These are phyloP conservation scores for Gila robusta DNA, from an alignment of 2,797 vertebrate genomes.

Conservation along the genomic window DNA sequence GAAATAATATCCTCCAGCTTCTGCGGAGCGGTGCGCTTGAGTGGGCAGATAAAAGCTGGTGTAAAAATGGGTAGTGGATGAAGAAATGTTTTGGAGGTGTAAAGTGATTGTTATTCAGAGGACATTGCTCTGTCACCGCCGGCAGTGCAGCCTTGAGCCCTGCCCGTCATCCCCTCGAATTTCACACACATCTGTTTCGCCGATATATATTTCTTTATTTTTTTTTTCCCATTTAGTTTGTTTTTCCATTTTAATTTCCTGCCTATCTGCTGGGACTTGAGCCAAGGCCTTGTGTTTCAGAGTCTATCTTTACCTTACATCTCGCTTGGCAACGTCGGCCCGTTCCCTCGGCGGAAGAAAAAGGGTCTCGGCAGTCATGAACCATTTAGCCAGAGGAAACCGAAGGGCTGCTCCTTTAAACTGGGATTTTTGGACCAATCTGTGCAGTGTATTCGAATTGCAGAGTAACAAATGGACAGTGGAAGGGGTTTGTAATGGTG, in stretches of 20 bases:
- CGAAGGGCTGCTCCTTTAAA: conserved; percentile 82
- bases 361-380: conserved; percentile 82
- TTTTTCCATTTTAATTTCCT: conserved; percentile 78
- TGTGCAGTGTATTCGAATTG: conserved; percentile 88
- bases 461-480: conserved; percentile 97
- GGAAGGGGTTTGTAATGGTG: conserved; percentile 99
- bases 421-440: conserved; percentile 90
- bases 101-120: conserved; percentile 87
- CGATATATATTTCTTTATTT: conserved; percentile 51
- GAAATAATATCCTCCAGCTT: conserved; percentile 88
- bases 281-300: conserved; percentile 74
- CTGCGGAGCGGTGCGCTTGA: conserved; percentile 80
- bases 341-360: conserved; percentile 74
- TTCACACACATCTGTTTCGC: conserved; percentile 75
- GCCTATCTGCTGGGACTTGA: conserved; percentile 79
- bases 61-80: conserved; percentile 82
- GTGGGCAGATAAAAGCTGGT: conserved; percentile 84
- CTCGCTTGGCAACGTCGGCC: conserved; percentile 63
- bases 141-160: conserved; percentile 78
- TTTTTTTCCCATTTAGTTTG: conserved; percentile 69
- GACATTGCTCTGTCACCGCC: conserved; percentile 74
- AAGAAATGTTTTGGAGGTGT: conserved; percentile 85
- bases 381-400: conserved; percentile 86
- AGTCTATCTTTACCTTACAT: conserved; percentile 57
- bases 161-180: conserved; percentile 77